These are phyloP conservation scores for Pocota personata DNA, from an alignment of 2,888 invertebrate species.

Conservation along the genomic window DNA sequence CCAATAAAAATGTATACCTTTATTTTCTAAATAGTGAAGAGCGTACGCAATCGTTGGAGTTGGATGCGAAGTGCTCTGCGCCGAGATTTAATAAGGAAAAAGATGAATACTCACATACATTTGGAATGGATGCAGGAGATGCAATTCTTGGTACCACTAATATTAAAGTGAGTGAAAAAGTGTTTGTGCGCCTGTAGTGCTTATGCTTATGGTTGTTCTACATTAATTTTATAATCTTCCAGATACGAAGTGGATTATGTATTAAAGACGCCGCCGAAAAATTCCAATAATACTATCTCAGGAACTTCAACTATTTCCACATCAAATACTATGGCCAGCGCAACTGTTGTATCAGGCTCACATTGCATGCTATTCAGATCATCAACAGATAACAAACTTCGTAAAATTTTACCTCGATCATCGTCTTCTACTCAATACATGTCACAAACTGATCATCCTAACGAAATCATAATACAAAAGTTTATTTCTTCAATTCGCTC, in stretches of 20 bases:
- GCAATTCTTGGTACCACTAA: background rate
- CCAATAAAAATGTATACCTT: too few species aligned
- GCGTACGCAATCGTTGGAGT: background rate
- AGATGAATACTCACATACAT: background rate
- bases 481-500: background rate
- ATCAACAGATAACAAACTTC: background rate
- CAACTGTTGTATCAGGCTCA: background rate
- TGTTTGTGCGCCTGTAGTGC: background rate
- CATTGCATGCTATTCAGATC: background rate
- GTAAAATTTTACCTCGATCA: background rate
- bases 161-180: background rate
- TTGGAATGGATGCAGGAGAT: slow-evolving; percentile 12
- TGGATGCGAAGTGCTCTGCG: slow-evolving; percentile 1
- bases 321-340: background rate
- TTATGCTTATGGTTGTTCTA: background rate
- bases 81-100: background rate
- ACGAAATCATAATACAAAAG: background rate
- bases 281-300: too few species aligned
- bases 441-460: background rate
- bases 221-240: background rate
- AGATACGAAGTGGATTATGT: background rate
- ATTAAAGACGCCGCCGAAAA: background rate
- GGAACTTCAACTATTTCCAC: background rate
- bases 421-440: background rate
- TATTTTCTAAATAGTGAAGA: background rate